Evolutionary conservation across 1,140 invertebrate genomes (phyloP), one percentile per base, ranked within the genome.

Genomic region (Eurosta solidaginis): DNA sequence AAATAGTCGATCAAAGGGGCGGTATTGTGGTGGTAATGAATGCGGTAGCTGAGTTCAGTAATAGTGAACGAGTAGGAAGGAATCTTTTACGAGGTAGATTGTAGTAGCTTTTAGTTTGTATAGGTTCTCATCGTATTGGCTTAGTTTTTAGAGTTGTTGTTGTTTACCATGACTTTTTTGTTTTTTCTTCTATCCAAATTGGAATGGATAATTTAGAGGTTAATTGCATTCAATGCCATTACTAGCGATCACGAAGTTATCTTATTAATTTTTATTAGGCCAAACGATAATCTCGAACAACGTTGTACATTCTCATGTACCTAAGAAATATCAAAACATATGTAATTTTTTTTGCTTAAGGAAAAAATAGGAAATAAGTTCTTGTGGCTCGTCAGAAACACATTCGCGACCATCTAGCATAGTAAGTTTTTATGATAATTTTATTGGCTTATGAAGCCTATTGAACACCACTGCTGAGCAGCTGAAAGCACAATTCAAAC

Each of bases 1-100:
- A 74, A 74, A 68, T 68, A 68, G 59, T 68, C 33, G 22, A 74
- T 74, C 73, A 74, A 74, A 45, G 73, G 17, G 73, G 73, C 40
- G 73, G 40, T 45, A 20, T 10, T 45, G 22, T 9, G 45, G 42
- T 22, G 44, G 73, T 29, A 40, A 36, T 3, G 40, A 25, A 14
- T 73, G 40, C 63, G 20, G 25, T 59, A 29, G 52, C 29, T n/a
- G 6, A 33, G 14, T 40, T 3, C 42, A 47, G 20, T 45, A 22
- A 6, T 20, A 47, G 40, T 42, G 22, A 27, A 29, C 27, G 44
- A 27, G 27, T 45, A 25, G 27, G 14, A 9, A 9, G 17, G 17
- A 45, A 17, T 22, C 1, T 68, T 68, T 68, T 36, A 68, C 29
- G 17, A 22, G 33, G 6, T 22, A 6, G 40, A 42, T 29, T 3